Conservation (phyloP, 2,797 vertebrate genomes). For the Atherinosoma microstoma region DNA sequence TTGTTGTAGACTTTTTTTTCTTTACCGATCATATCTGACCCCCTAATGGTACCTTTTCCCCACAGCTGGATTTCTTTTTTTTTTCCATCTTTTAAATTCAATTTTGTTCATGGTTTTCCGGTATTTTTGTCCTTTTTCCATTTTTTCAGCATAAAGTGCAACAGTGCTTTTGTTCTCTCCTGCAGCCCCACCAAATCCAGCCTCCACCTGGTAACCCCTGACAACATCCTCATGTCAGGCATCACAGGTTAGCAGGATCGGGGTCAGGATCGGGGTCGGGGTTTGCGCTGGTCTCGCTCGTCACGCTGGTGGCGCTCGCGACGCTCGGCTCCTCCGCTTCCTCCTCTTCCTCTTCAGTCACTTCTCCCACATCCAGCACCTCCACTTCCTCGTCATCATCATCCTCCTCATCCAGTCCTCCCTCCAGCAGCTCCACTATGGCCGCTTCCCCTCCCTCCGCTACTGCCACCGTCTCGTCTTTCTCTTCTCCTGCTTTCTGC, state of each 20-base stretch:
- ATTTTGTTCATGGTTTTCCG: conserved; percentile 64
- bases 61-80: conserved; percentile 72
- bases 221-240: conserved; percentile 31
- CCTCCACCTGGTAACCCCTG: conserved; percentile 40
- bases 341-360: conserved; percentile 69
- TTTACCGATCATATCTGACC: conserved; percentile 87
- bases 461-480: conserved; percentile 53
- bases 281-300: conserved; percentile 70
- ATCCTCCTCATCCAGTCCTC: conserved; percentile 70
- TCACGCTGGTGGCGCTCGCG: conserved; percentile 63
- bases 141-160: conserved; percentile 97
- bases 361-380: conserved; percentile 77
- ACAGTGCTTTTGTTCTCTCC: conserved; percentile 95
- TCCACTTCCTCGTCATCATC: conserved; percentile 77
- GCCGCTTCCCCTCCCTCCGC: conserved; percentile 53
- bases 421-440: conserved; percentile 64
- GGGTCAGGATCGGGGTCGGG: conserved; percentile 52
- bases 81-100: conserved; percentile 37
- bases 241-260: conserved; percentile 60
- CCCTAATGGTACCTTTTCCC: conserved; percentile 81
- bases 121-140: conserved; percentile 79
- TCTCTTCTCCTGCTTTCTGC: conserved; percentile 67
- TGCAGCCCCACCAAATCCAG: conserved; percentile 25
- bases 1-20: conserved; percentile 53
- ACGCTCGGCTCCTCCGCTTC: conserved; percentile 75